These are phyloP conservation scores for Napeogenes inachia DNA, from an alignment of 2,888 invertebrate genomes.

Conservation along the genomic window DNA sequence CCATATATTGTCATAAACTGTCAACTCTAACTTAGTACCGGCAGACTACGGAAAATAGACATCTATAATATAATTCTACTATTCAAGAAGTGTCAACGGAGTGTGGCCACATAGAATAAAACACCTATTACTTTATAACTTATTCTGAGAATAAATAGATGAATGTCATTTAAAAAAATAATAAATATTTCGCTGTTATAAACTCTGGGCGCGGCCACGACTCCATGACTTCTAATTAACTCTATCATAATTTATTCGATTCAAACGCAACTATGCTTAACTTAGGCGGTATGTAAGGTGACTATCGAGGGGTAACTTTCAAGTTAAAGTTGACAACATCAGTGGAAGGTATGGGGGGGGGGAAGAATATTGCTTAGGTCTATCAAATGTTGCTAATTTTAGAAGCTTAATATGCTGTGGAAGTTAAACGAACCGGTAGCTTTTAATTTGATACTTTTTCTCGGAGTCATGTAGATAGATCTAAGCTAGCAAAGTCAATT, in stretches of 20 bases:
- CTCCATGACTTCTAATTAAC: conserved; percentile 1
- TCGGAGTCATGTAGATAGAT: too few relatives aligned
- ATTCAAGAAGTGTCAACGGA: conserved; percentile 16
- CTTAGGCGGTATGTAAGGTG: conserved; percentile 42
- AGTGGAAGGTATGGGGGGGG: conserved; percentile 8
- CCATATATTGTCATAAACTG: conserved; percentile 52
- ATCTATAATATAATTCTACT: conserved; percentile 34
- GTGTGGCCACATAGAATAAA: conserved; percentile 3
- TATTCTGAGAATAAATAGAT: conserved; percentile 2
- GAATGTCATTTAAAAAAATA: conserved; percentile 8
- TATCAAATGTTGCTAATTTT: conserved; percentile 59
- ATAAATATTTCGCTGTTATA: conserved; percentile 6
- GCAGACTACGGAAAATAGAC: conserved; percentile 72
- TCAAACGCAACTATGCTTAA: conserved; percentile 51
- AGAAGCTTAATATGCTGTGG: conserved; percentile 42
- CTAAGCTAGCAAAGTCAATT: too few relatives aligned
- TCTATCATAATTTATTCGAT: conserved; percentile 39
- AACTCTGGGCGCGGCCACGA: conserved; percentile 4
- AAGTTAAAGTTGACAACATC: conserved; percentile 16
- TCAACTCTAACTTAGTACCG: conserved; percentile 52
- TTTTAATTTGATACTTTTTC: too few relatives aligned
- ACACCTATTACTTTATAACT: conserved; percentile 7
- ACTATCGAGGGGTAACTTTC: conserved; percentile 50
- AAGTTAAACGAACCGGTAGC: conserved; percentile 6
- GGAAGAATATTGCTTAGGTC: conserved; percentile 33